phyloP scores from a whole-genome alignment of 2,113 vertebrate genomes.

The Oncorhynchus mykiss region DNA sequence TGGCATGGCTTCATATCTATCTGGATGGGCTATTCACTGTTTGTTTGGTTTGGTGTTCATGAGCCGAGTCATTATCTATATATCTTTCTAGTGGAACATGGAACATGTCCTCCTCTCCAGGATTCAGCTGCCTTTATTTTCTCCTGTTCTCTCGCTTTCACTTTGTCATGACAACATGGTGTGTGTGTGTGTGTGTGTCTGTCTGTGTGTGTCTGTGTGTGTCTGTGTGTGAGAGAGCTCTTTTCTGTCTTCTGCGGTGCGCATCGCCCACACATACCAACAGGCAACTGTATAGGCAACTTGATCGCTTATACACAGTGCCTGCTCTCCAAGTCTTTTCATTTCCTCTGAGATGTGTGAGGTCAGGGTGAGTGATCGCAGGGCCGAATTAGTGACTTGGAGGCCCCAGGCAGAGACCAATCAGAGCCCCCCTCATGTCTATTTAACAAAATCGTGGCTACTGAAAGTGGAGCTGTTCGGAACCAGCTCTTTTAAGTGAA shows the following conservation, averaged over 20 bases:
- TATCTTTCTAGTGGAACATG: background rate
- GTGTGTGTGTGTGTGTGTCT: slow-evolving; percentile 45
- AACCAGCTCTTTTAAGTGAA: too few species aligned
- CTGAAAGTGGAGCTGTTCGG: too few species aligned
- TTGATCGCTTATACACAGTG: too few species aligned
- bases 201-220: too few species aligned
- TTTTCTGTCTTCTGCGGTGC: slow-evolving; percentile 58
- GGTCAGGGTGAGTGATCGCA: background rate
- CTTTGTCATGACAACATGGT: slow-evolving; percentile 68
- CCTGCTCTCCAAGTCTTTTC: too few species aligned
- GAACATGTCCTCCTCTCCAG: slow-evolving; percentile 49
- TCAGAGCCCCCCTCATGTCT: too few species aligned
- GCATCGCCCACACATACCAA: slow-evolving; percentile 73
- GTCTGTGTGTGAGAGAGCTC: slow-evolving; percentile 49
- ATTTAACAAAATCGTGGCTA: too few species aligned
- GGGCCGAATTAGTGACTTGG: too few species aligned
- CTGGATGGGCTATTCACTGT: slow-evolving; percentile 40
- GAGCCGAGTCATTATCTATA: slow-evolving; percentile 59
- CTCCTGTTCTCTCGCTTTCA: slow-evolving; percentile 31
- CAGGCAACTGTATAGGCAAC: slow-evolving; percentile 40
- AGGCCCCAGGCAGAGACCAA: too few species aligned
- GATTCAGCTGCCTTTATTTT: slow-evolving; percentile 28
- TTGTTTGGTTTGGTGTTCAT: slow-evolving; percentile 54
- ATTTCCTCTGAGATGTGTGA: slow-evolving; percentile 11
- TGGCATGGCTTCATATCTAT: slow-evolving; percentile 56